phyloP scores from a whole-genome alignment of 2,888 invertebrate species.

The Napeogenes sylphis region DNA sequence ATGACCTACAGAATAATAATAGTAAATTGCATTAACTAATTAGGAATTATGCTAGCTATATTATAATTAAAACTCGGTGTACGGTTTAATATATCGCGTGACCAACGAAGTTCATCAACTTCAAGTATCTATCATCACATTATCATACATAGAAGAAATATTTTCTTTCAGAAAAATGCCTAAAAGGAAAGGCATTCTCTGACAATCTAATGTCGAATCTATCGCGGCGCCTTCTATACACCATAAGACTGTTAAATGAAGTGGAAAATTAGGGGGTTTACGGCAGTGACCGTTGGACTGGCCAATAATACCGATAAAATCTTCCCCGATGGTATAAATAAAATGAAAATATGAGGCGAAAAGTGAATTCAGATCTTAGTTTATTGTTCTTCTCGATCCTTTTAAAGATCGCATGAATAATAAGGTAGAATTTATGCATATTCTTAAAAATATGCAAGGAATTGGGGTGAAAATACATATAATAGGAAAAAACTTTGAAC shows the following conservation, averaged over 20 bases:
- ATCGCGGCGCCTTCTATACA: conserved; percentile 62
- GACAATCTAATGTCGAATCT: conserved; percentile 67
- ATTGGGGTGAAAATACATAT: neutral
- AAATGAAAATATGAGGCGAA: conserved; percentile 31
- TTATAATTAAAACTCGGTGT: too few relatives aligned
- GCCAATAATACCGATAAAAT: conserved; percentile 38
- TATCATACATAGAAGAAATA: conserved; percentile 8
- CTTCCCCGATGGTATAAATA: conserved; percentile 31
- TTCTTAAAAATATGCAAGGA: neutral
- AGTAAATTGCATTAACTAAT: too few relatives aligned
- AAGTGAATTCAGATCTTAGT: conserved; percentile 31
- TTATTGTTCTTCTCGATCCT: conserved; percentile 18
- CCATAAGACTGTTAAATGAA: conserved; percentile 74
- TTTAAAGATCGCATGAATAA: conserved; percentile 13
- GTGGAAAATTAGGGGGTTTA: conserved; percentile 70
- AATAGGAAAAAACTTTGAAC: too few relatives aligned
- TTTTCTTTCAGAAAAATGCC: conserved; percentile 43
- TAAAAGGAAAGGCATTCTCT: conserved; percentile 46
- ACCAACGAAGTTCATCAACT: neutral
- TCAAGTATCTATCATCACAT: conserved; percentile 10
- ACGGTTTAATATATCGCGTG: too few relatives aligned
- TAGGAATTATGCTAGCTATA: too few relatives aligned
- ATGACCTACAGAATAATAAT: too few relatives aligned
- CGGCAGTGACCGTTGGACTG: conserved; percentile 52
- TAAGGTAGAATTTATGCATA: neutral